phyloP scores from a whole-genome alignment of 30 jellyfish, hydroid and myxozoan genomes.

The Euphysa ruthae region DNA sequence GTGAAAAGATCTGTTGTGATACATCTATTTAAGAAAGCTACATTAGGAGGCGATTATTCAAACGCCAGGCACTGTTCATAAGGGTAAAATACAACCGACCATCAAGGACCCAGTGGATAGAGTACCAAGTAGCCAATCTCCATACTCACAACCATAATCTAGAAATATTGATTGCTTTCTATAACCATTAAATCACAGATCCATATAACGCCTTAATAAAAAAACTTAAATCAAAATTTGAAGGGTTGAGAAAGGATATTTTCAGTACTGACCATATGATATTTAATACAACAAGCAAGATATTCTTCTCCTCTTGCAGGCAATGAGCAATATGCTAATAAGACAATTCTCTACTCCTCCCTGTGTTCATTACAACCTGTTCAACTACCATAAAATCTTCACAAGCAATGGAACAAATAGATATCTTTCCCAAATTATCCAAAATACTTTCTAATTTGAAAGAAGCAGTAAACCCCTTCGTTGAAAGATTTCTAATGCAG shows the following conservation, averaged over 20 bases:
- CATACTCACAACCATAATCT: background rate
- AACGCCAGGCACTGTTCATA: too few species aligned
- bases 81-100: too few species aligned
- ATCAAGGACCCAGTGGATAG: background rate
- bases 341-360: background rate
- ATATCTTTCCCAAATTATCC: too few species aligned
- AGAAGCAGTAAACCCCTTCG: too few species aligned
- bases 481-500: too few species aligned
- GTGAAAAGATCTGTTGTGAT: too few species aligned
- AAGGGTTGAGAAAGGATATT: background rate
- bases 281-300: background rate
- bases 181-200: background rate
- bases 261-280: background rate
- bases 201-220: background rate
- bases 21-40: too few species aligned
- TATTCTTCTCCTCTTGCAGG: background rate
- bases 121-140: background rate
- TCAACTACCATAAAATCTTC: too few species aligned
- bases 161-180: background rate
- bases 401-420: too few species aligned
- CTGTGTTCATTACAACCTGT: background rate
- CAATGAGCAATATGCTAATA: background rate
- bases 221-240: background rate
- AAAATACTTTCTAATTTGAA: too few species aligned
- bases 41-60: too few species aligned